Evolutionary conservation across 2,888 invertebrate genomes (phyloP), one percentile per base, ranked within the genome.

Genomic region (Pollenia angustigena): DNA sequence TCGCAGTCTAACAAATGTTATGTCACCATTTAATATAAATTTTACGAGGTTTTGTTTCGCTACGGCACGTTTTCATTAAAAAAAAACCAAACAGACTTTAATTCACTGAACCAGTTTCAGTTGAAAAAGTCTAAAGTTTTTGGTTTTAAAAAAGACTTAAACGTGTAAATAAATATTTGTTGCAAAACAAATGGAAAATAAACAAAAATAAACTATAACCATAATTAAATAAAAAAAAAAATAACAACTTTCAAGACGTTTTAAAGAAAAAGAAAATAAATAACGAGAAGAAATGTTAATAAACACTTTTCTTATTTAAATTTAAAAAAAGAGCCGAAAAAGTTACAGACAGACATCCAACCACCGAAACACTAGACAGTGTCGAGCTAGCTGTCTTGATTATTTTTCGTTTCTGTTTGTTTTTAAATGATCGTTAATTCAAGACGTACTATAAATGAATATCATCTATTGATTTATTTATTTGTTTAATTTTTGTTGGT

Each of bases 381-480:
- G 23, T 66, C 14, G 40, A 46, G 40, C 16, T 81, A n/a, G 44
- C 16, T 40, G 52, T 48, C 4, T 44, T 54, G 11, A 14, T 54
- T 12, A 16, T 42, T 48, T 42, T 40, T 4, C 64, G 54, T 71
- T 52, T 71, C 14, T 48, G 40, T 76, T 75, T 48, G 50, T 60
- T 60, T 62, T 71, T 54, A 16, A 54, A 56, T 46, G 16, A 46
- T 60, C 44, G 60, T 58, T 32, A 16, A 23, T 54, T 62, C 46
- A 46, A 46, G 52, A 54, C 80, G 18, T 54, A 18, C 18, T 18
- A 54, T 50, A 44, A 71, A 52, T 60, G 50, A 71, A 40, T 72
- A 64, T 62, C 72, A 64, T 62, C 80, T 74, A 85, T 80, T 85
- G 84, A 85, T 80, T 79, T 85, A 85, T 85, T 80, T 69, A 62